Conservation (phyloP, 2,888 invertebrate genomes). For the Alloplasta piceator region DNA sequence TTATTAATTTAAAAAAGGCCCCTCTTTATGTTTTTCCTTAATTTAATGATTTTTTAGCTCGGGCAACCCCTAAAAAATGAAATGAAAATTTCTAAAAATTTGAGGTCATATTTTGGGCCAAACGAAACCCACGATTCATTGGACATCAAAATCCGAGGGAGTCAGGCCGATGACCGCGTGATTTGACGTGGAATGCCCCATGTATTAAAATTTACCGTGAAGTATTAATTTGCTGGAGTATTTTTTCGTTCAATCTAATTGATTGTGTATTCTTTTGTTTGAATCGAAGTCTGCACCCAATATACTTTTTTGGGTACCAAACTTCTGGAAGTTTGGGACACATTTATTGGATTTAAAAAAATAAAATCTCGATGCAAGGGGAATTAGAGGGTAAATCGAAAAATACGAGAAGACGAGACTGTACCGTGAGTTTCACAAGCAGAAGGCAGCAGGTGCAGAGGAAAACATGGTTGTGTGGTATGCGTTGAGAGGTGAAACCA, state of each 20-base stretch:
- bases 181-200: no score
- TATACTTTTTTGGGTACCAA: slow-evolving; percentile 16
- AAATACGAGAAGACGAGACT: slow-evolving; percentile 3
- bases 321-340: slow-evolving; percentile 56
- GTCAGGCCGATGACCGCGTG: no score
- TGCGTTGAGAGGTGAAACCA: slow-evolving; percentile 42
- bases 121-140: no score
- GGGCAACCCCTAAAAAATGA: no score
- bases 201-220: no score
- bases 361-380: slow-evolving; percentile 3
- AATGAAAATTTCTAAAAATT: no score
- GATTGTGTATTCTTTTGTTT: slow-evolving; percentile 29
- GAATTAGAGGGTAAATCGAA: slow-evolving; percentile 22
- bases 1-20: no score
- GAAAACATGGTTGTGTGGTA: slow-evolving; percentile 46
- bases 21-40: no score
- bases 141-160: no score
- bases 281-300: slow-evolving; percentile 14
- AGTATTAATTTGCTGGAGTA: no score
- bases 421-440: neutral
- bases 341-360: slow-evolving; percentile 9
- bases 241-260: slow-evolving; percentile 4
- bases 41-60: no score
- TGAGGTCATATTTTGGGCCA: no score
- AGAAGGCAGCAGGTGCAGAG: slow-evolving; percentile 49